phyloP scores from a whole-genome alignment of 1,140 invertebrate genomes.

The Eulimnadia texana region DNA sequence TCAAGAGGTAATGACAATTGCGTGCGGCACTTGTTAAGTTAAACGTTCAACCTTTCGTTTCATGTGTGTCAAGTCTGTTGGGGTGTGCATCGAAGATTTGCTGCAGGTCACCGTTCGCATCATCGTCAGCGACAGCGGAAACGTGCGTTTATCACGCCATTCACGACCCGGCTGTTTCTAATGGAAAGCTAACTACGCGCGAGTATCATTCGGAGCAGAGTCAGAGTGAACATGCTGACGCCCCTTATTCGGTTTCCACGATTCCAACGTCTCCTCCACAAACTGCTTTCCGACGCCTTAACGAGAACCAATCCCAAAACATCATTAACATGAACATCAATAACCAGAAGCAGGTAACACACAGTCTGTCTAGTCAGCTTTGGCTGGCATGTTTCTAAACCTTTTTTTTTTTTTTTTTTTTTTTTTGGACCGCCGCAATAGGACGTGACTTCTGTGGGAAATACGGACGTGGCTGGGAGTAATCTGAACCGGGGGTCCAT shows the following conservation, averaged over 20 bases:
- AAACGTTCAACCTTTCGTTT: neutral
- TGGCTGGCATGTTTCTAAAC: neutral
- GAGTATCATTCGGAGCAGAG: neutral
- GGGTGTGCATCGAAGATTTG: neutral
- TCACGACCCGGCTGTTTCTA: neutral
- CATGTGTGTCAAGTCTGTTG: neutral
- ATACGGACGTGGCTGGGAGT: neutral
- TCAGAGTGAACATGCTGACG: neutral
- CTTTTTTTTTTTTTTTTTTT: neutral
- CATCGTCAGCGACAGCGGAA: neutral
- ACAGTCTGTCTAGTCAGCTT: neutral
- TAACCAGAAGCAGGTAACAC: neutral
- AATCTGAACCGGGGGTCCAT: neutral
- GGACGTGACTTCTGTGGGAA: neutral
- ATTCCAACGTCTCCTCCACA: neutral
- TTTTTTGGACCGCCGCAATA: no score
- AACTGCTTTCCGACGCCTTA: neutral
- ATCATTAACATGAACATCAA: neutral
- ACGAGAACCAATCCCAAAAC: neutral
- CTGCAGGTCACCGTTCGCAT: neutral
- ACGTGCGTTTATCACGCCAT: neutral
- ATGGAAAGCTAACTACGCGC: neutral
- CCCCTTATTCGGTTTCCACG: neutral
- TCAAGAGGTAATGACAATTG: slow-evolving; percentile 28
- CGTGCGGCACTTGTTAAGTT: neutral